A percentile compares a stretch with the other conserved stretches of the same genome.
Evolutionary conservation across 2,113 vertebrate species (phyloP).

Genomic region (Chionomys nivalis): DNA sequence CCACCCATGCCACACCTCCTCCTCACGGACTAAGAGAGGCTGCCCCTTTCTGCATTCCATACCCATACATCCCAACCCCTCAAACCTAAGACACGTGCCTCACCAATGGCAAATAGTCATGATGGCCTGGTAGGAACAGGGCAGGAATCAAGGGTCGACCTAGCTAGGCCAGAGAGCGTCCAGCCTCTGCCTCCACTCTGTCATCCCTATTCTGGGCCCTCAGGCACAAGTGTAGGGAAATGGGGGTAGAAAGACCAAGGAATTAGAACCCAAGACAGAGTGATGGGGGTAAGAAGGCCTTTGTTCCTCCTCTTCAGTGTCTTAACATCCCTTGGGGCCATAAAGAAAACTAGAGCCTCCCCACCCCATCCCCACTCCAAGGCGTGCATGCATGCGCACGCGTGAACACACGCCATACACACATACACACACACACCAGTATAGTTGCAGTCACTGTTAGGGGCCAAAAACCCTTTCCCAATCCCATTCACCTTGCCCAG

Average conservation of each 20-base stretch:
- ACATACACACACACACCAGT: slow-evolving; percentile 86
- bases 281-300: not conserved
- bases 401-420: too few relatives aligned
- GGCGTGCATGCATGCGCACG: too few relatives aligned
- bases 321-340: not conserved
- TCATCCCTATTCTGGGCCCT: not conserved
- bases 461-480: slow-evolving; percentile 92
- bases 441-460: slow-evolving; percentile 91
- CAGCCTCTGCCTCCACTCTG: not conserved
- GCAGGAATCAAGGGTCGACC: not conserved
- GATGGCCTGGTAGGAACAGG: slow-evolving; percentile 85
- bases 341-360: not conserved
- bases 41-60: not conserved
- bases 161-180: too few relatives aligned
- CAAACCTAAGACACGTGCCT: slow-evolving; percentile 79
- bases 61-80: too few relatives aligned
- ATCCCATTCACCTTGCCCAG: slow-evolving; percentile 88
- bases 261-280: not conserved
- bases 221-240: not conserved
- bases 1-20: not conserved
- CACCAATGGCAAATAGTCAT: slow-evolving; percentile 89
- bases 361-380: not conserved
- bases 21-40: not conserved
- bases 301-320: too few relatives aligned
- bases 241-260: not conserved